Conservation (phyloP, 1,140 invertebrate genomes). For the Lordiphosa stackelbergi region DNA sequence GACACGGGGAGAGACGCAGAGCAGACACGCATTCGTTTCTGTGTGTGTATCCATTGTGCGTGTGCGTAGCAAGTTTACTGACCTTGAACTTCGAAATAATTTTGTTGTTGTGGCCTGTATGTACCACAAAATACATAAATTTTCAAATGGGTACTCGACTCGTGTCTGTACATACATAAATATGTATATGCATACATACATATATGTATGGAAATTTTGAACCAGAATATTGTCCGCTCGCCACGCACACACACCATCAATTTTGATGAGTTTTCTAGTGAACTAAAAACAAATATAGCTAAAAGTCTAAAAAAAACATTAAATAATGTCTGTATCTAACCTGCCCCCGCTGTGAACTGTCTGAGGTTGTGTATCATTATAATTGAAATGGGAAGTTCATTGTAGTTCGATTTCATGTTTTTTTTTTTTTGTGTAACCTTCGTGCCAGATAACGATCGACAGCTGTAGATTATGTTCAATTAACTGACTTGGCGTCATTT, state of each 20-base stretch:
- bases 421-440: constrained; percentile 27
- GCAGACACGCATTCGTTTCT: not conserved
- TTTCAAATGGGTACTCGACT: constrained; percentile 15
- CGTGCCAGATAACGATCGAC: constrained; percentile 30
- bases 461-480: not conserved
- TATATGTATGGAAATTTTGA: constrained; percentile 13
- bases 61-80: constrained; percentile 76
- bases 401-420: constrained; percentile 24
- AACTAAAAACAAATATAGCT: constrained; percentile 29
- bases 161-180: constrained; percentile 4
- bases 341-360: constrained; percentile 44
- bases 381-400: constrained; percentile 27
- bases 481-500: not conserved
- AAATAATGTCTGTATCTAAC: constrained; percentile 6
- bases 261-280: constrained; percentile 44
- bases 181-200: constrained; percentile 4
- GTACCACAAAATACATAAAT: constrained; percentile 14
- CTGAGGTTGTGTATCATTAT: not conserved
- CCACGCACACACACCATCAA: constrained; percentile 7
- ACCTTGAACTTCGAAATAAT: constrained; percentile 76
- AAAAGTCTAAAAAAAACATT: constrained; percentile 22
- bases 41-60: constrained; percentile 52
- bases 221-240: constrained; percentile 34
- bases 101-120: constrained; percentile 35
- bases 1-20: constrained; percentile 6